Evolutionary conservation across 2,888 invertebrate genomes (phyloP).

Genomic region (Theodoxus fluviatilis): DNA sequence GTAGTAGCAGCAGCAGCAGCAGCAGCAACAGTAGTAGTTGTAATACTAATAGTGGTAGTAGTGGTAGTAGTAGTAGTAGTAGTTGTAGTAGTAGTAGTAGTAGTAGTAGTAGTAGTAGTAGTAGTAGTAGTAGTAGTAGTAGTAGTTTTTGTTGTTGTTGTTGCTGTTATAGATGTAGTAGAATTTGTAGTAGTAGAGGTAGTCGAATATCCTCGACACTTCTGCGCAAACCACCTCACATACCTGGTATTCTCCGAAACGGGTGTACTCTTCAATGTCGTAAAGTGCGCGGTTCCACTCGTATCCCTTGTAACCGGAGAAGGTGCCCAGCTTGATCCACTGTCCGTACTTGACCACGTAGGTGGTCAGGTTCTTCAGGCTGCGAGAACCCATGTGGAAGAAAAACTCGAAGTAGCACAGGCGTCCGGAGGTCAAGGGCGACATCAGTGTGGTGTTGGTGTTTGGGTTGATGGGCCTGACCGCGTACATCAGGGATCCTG

Average conservation of each 20-base stretch:
- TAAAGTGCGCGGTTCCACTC: conserved; percentile 16
- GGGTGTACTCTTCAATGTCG: conserved; percentile 24
- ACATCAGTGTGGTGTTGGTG: conserved; percentile 17
- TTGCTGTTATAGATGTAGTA: too few relatives aligned
- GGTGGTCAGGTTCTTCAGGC: conserved; percentile 7
- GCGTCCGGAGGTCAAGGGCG: neutral
- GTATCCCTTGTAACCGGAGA: conserved; percentile 2
- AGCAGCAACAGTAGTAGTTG: too few relatives aligned
- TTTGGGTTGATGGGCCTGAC: conserved; percentile 22
- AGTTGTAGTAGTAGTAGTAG: too few relatives aligned
- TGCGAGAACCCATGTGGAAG: conserved; percentile 25
- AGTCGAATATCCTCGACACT: too few relatives aligned
- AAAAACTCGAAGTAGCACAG: conserved; percentile 24
- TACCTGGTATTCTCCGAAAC: conserved; percentile 25
- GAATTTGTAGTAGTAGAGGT: too few relatives aligned
- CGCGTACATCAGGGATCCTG: conserved; percentile 24
- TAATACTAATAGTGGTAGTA: too few relatives aligned
- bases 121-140: too few relatives aligned
- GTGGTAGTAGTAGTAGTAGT: too few relatives aligned
- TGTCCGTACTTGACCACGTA: conserved; percentile 22
- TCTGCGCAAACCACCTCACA: too few relatives aligned
- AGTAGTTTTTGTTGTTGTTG: too few relatives aligned
- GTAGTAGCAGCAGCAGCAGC: too few relatives aligned
- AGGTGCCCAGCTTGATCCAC: conserved; percentile 21
- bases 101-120: too few relatives aligned